Evolutionary conservation across 2,797 vertebrate genomes (phyloP), one percentile per base, ranked within the genome.

Genomic region (Leucoraja ocellata): DNA sequence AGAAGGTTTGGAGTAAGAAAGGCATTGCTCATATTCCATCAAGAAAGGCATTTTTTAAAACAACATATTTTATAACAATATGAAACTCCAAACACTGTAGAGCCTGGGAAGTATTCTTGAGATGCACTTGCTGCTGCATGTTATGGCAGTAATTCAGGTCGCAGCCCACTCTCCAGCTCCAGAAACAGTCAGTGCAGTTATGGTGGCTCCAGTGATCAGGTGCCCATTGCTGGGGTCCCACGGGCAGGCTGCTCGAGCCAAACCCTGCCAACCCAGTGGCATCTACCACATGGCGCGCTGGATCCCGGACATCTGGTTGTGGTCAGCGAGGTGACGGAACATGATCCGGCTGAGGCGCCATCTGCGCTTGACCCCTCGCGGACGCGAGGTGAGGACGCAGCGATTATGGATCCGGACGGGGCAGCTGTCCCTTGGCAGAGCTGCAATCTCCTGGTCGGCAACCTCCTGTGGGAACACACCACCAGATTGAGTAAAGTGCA

Each of bases 271-370:
- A 71, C 8, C 10, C 32, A 36, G 1, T 28, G 90, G 18, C 7
- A 71, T 10, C 96, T 95, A 99, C 99, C 99, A 99, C 94, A 98
- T 98, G 2, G 98, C 97, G 93, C 98, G 97, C 94, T 97, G 97
- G 93, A 99, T 95, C 9, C 99, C 99, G 9, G 97, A 98, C 96
- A 99, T 96, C 94, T 98, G 97, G 86, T 95, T 98, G 0, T 99
- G 98, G 95, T 99, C 99, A 0, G 98, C 98, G 0, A 99, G 96
- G 79, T 99, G 97, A 28, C 98, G 98, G 95, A 99, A 98, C 10
- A 99, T 96, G 0, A 99, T 99, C 0, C 98, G 97, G 94, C 99
- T 99, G 3, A 99, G 95, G 88, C 99, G 96, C 99, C 99, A 99
- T 0, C 97, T 97, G 23, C 96, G 96, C 94, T 97, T 99, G 13